phyloP scores from a whole-genome alignment of 2,797 vertebrate species.

The Mormyrops boulengeri region DNA sequence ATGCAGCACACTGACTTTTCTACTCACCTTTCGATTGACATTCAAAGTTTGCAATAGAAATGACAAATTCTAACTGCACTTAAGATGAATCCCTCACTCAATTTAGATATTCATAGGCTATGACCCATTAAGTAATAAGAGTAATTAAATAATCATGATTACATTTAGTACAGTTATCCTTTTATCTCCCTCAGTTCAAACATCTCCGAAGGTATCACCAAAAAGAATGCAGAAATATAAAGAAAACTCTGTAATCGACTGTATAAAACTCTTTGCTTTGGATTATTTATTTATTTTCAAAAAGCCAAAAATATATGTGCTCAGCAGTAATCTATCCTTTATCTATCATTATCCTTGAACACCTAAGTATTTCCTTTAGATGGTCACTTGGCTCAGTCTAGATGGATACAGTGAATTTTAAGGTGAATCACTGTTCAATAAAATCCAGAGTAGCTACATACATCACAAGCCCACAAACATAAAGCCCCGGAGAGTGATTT shows the following conservation, averaged over 20 bases:
- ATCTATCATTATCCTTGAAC: not conserved
- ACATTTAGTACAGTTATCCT: not conserved
- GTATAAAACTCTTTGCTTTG: not conserved
- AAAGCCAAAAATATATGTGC: not conserved
- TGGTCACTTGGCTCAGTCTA: not conserved
- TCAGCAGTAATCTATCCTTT: not conserved
- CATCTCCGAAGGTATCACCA: not conserved
- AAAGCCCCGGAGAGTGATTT: not conserved
- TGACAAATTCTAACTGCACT: not conserved
- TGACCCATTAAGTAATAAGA: not conserved
- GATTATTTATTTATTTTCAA: not conserved
- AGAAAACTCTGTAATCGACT: not conserved
- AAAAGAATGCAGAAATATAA: not conserved
- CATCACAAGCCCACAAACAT: not conserved
- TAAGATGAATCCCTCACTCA: not conserved
- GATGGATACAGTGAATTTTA: not conserved
- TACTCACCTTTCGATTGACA: not conserved
- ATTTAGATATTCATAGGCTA: not conserved
- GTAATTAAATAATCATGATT: not conserved
- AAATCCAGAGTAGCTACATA: not conserved
- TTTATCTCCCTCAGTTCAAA: not conserved
- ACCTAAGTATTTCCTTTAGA: not conserved
- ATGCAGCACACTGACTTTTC: not conserved
- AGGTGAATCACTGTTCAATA: not conserved
- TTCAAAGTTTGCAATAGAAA: not conserved